Evolutionary conservation across 2,113 vertebrate genomes (phyloP), one percentile per base, ranked within the genome.

Genomic region (Hemiprocne comata): DNA sequence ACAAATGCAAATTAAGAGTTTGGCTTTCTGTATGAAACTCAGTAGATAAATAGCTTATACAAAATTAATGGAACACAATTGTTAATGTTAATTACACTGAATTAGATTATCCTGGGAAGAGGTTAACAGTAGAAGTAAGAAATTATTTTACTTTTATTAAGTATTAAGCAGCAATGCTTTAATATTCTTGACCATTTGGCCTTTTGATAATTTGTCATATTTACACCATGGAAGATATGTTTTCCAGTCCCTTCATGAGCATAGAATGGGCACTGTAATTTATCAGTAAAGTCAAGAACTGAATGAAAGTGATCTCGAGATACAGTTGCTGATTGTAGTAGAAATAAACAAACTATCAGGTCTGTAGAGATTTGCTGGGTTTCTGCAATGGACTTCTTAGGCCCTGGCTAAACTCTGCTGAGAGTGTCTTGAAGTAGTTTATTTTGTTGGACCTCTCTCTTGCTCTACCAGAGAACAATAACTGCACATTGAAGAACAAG

Each of bases 1-100:
- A 78, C 24, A 94, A 94, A 81, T 86, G 74, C 40, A 94, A 87
- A 91, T 89, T 24, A 57, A 93, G 78, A 53, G 11, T 93, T 92
- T 90, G 55, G 25, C 18, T 80, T 54, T 75, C 18, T 86, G 28
- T 42, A 78, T n/a, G 31, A 84, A 92, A 84, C 24, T 78, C 69
- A 33, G 14, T 76, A 82, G n/a, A 40, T 50, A 77, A 92, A 71
- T 17, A 84, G 51, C 18, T 74, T 66, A 60, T 5, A 60, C 7
- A 61, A 89, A 91, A 78, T 74, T 19, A 89, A 77, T 44, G 55
- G 18, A 8, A 90, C 18, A 71, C 31, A 50, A 83, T 36, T 87
- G 25, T 54, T 89, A 31, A 11, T 34, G 20, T 76, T 88, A 80
- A 66, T 58, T 86, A 53, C 19, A 4, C 13, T 78, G 26, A 80